A percentile compares a stretch with the other conserved stretches of the same genome.
Evolutionary conservation across 1,140 invertebrate genomes (phyloP).

Genomic region (Drosophila obscura): DNA sequence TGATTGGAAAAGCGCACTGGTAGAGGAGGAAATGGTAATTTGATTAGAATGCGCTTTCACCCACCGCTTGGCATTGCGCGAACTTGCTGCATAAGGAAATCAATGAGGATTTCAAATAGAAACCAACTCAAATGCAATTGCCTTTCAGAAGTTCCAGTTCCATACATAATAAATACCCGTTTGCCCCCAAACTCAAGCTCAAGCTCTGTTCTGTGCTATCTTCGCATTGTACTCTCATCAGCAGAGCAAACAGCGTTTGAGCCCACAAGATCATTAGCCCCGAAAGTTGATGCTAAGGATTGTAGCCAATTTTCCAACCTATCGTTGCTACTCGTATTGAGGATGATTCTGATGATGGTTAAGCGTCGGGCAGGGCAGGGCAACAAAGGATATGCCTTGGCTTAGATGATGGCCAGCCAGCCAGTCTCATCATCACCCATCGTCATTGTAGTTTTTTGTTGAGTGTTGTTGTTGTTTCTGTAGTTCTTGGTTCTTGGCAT

Average conservation of each 20-base stretch:
- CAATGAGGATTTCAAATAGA: no score
- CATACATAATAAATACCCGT: no score
- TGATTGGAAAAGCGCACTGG: no score
- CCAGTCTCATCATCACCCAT: slow-evolving; percentile 31
- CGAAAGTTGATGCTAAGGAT: slow-evolving; percentile 27
- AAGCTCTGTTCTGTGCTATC: no score
- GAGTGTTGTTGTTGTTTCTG: slow-evolving; percentile 11
- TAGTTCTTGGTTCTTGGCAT: slow-evolving; percentile 5
- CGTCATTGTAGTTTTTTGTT: slow-evolving; percentile 26
- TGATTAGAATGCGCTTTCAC: no score
- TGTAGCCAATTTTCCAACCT: not conserved
- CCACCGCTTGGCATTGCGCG: no score
- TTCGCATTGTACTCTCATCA: not conserved
- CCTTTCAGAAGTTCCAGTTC: no score
- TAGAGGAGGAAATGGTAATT: no score
- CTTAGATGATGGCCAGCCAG: slow-evolving; percentile 28
- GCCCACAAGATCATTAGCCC: slow-evolving; percentile 35
- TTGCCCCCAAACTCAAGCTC: no score
- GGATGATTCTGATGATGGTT: slow-evolving; percentile 1
- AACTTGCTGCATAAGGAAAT: no score
- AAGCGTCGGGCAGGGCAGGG: not conserved
- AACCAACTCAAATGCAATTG: no score
- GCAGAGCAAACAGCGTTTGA: not conserved
- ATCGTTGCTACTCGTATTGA: not conserved
- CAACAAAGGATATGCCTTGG: slow-evolving; percentile 25